phyloP scores from a whole-genome alignment of 2,888 invertebrate genomes.

The Tridacna crocea region DNA sequence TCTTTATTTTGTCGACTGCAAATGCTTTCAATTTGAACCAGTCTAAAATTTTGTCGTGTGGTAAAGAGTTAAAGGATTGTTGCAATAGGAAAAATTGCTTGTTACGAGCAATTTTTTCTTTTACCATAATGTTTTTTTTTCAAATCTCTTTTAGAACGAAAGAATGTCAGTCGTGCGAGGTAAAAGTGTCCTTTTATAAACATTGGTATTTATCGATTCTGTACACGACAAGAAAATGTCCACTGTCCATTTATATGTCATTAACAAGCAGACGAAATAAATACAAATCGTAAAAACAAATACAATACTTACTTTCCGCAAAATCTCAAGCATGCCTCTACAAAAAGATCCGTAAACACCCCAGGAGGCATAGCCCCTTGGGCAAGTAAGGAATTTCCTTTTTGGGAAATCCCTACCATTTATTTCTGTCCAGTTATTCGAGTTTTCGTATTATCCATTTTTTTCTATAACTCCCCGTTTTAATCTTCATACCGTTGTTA shows the following conservation, averaged over 20 bases:
- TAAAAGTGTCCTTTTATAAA: too few species aligned
- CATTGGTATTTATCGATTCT: too few species aligned
- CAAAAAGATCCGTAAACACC: slow-evolving; percentile 53
- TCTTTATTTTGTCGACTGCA: too few species aligned
- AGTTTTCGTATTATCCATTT: slow-evolving; percentile 32
- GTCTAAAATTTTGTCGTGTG: too few species aligned
- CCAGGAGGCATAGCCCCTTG: slow-evolving; percentile 59
- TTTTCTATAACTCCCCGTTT: background rate
- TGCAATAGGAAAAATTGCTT: background rate
- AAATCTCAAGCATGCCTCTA: slow-evolving; percentile 55
- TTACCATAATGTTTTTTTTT: background rate
- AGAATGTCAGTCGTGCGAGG: too few species aligned
- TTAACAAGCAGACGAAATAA: too few species aligned
- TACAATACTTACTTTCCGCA: slow-evolving; percentile 59
- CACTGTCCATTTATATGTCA: too few species aligned
- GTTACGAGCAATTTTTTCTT: background rate
- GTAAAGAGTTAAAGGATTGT: background rate
- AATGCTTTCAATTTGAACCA: too few species aligned
- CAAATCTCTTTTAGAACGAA: background rate
- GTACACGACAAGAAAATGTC: too few species aligned
- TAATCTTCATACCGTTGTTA: slow-evolving; percentile 1
- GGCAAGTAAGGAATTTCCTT: slow-evolving; percentile 22
- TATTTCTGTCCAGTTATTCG: slow-evolving; percentile 43
- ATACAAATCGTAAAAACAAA: too few species aligned
- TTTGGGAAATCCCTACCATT: slow-evolving; percentile 34